phyloP scores from a whole-genome alignment of 2,797 vertebrate genomes.

The Coregonus suidteri region DNA sequence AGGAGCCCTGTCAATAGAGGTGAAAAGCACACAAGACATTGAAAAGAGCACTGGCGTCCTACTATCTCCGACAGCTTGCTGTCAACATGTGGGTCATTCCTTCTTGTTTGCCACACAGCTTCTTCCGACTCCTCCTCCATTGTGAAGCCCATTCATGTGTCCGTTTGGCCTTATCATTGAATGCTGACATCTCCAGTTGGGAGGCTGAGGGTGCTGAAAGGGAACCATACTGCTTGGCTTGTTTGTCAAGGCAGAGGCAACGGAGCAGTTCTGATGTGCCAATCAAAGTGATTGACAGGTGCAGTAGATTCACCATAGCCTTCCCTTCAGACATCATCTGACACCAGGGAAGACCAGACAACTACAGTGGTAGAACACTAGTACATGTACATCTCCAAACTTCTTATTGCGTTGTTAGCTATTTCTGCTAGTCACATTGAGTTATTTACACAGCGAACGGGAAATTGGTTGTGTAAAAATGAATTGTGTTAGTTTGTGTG shows the following conservation, averaged over 20 bases:
- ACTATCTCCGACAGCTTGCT: neutral
- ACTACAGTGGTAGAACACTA: neutral
- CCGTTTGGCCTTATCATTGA: conserved; percentile 1
- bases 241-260: neutral
- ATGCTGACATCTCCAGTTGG: neutral
- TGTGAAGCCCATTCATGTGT: neutral
- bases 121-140: neutral
- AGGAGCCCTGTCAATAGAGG: neutral
- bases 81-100: neutral
- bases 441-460: no score
- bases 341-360: neutral
- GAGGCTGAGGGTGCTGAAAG: neutral
- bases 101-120: neutral
- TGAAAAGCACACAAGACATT: neutral
- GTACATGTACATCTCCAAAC: neutral
- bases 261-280: conserved; percentile 4
- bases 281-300: conserved; percentile 26
- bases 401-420: neutral
- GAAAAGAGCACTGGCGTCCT: conserved; percentile 12
- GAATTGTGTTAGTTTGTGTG: no score
- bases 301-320: no score
- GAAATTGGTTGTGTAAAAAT: neutral
- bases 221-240: neutral
- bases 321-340: neutral
- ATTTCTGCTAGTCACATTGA: neutral